Evolutionary conservation across 2,888 invertebrate species (phyloP).

Genomic region (Pharmacophagus antenor): DNA sequence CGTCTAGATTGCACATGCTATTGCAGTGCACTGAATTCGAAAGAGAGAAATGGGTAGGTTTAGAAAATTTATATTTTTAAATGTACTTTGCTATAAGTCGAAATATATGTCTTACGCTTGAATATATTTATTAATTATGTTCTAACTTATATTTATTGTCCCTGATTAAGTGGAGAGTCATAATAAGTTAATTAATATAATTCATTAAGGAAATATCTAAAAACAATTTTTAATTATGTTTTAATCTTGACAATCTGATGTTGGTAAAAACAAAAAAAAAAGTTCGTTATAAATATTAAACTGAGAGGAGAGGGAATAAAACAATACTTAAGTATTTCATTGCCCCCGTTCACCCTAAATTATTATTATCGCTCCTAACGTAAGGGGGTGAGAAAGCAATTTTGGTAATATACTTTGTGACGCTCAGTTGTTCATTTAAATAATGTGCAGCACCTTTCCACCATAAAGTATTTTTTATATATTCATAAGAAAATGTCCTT

Average conservation of each 20-base stretch:
- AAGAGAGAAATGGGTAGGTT: not conserved
- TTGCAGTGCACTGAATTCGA: constrained; percentile 9
- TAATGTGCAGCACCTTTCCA: no score
- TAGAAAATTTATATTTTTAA: not conserved
- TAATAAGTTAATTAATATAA: no score
- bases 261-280: not conserved
- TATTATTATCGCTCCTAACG: not conserved
- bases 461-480: no score
- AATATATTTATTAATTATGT: no score
- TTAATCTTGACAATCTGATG: no score
- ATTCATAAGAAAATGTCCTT: no score
- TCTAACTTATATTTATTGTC: no score
- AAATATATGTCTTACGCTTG: no score
- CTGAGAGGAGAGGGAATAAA: not conserved
- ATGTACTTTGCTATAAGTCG: not conserved
- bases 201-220: no score
- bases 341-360: not conserved
- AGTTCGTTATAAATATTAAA: not conserved
- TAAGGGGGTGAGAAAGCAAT: constrained; percentile 24
- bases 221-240: no score
- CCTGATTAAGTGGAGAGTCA: no score
- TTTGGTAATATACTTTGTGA: constrained; percentile 3
- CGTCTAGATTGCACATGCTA: constrained; percentile 60
- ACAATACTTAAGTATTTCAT: not conserved
- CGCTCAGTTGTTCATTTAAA: not conserved